Conservation (phyloP, 2,113 vertebrate species). For the Lophochroa leadbeateri region DNA sequence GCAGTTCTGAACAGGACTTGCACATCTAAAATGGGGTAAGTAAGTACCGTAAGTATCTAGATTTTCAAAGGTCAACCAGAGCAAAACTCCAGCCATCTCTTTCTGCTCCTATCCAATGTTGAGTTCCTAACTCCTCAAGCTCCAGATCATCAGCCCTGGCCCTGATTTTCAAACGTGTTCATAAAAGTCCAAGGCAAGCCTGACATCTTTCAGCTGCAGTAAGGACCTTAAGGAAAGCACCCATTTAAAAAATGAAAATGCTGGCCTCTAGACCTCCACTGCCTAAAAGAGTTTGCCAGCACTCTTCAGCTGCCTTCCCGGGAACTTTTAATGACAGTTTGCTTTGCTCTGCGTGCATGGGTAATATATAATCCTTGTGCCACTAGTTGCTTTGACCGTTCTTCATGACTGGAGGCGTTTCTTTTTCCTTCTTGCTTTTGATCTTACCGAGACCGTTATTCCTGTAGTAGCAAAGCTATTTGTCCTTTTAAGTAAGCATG, state of each 20-base stretch:
- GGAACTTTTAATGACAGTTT: conserved; percentile 39
- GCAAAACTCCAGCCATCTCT: not conserved
- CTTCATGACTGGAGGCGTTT: conserved; percentile 56
- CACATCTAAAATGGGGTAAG: not conserved
- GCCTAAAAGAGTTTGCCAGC: not conserved
- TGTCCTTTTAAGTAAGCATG: conserved; percentile 63
- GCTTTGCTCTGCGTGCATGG: conserved; percentile 18
- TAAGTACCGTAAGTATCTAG: not conserved
- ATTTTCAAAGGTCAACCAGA: not conserved
- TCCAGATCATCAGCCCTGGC: not conserved
- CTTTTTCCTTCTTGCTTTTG: conserved; percentile 47
- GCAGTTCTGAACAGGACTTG: not conserved
- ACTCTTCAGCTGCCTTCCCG: not conserved
- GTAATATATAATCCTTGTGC: conserved; percentile 45
- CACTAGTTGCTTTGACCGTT: conserved; percentile 41
- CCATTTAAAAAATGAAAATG: not conserved
- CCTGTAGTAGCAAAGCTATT: conserved; percentile 59
- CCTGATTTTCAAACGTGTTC: not conserved
- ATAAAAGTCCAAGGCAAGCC: not conserved
- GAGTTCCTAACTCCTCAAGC: not conserved
- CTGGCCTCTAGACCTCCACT: not conserved
- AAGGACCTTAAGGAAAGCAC: not conserved
- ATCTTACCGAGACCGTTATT: conserved; percentile 51
- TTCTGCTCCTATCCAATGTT: not conserved
- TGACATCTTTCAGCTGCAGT: not conserved